Conservation (phyloP, 1,140 invertebrate species). For the Rhizoglyphus robini region DNA sequence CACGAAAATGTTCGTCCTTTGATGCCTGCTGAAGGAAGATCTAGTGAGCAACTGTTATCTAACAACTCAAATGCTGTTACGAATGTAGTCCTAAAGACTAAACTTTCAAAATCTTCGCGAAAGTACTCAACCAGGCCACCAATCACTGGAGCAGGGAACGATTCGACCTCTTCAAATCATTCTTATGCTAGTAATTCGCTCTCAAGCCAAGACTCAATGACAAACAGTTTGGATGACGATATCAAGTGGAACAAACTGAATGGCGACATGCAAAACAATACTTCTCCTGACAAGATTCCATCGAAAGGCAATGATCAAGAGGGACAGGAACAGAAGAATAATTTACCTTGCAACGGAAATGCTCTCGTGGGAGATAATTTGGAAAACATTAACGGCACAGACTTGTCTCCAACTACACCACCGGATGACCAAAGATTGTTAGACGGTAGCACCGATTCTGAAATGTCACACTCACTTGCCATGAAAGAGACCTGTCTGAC, state of each 20-base stretch:
- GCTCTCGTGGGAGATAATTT: neutral
- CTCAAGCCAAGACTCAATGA: neutral
- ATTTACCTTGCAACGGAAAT: neutral
- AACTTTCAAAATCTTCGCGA: neutral
- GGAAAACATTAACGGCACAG: neutral
- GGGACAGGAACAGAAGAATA: neutral
- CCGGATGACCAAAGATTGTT: too few relatives aligned
- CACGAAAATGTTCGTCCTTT: slow-evolving; percentile 9
- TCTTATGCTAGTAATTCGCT: neutral
- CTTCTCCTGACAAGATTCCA: neutral
- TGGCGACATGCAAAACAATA: neutral
- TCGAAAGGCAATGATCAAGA: neutral
- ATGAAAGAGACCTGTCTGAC: too few relatives aligned
- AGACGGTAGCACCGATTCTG: too few relatives aligned
- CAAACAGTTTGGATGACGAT: neutral
- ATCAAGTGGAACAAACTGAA: neutral
- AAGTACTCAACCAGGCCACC: slow-evolving; percentile 1
- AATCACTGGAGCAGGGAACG: slow-evolving; percentile 2
- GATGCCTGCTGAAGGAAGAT: slow-evolving; percentile 10
- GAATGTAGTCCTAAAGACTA: neutral
- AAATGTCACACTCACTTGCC: too few relatives aligned
- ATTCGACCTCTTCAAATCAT: neutral
- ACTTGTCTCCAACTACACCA: neutral
- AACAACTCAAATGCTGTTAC: neutral
- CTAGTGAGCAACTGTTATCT: neutral